Conservation (phyloP, 2,888 invertebrate genomes). For the Cyaniris semiargus region DNA sequence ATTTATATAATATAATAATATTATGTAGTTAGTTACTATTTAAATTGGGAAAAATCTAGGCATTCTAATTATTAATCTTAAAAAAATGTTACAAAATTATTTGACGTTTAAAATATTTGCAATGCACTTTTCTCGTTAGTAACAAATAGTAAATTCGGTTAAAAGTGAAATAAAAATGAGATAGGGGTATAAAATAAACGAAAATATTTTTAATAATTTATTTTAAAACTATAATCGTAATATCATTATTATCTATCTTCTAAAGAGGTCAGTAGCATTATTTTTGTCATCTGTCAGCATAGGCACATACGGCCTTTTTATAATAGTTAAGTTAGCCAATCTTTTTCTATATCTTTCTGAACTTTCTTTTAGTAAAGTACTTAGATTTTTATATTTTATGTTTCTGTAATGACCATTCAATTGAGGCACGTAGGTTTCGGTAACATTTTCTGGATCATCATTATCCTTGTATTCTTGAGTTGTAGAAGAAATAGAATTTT, state of each 20-base stretch:
- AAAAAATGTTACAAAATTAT: too few species aligned
- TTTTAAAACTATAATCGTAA: background rate
- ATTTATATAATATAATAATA: too few species aligned
- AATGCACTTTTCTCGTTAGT: background rate
- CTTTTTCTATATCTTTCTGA: constrained; percentile 58
- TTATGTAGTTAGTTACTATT: too few species aligned
- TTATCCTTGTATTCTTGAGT: constrained; percentile 35
- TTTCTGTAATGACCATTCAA: constrained; percentile 71
- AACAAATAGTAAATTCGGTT: too few species aligned
- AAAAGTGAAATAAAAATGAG: background rate
- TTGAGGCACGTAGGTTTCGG: constrained; percentile 63
- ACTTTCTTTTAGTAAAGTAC: constrained; percentile 50
- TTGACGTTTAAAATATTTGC: too few species aligned
- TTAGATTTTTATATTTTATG: constrained; percentile 54
- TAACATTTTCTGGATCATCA: constrained; percentile 40
- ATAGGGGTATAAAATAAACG: constrained; percentile 4
- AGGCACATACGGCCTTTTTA: constrained; percentile 54
- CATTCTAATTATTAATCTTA: too few species aligned
- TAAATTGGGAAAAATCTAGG: too few species aligned
- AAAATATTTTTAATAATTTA: constrained; percentile 33
- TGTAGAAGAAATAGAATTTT: constrained; percentile 51
- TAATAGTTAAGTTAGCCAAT: constrained; percentile 57
- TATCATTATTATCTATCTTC: background rate
- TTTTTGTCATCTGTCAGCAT: constrained; percentile 57
- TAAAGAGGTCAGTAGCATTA: background rate